Percentiles rank a stretch among this genome's conserved stretches.
Evolutionary conservation across 2,113 vertebrate species (phyloP).

Genomic region (Ageneiosus marmoratus): DNA sequence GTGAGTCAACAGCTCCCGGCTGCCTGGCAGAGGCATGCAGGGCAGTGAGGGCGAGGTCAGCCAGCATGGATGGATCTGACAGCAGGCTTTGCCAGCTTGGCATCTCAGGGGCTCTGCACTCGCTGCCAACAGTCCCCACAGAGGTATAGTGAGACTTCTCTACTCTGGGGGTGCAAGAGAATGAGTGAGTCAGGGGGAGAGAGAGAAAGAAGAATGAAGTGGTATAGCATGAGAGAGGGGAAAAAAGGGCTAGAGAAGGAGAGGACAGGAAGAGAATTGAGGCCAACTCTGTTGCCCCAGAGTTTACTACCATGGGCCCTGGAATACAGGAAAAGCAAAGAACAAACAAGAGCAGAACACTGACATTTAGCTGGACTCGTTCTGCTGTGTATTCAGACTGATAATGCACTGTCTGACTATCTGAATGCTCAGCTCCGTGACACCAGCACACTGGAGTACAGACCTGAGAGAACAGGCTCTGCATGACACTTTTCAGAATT

Average conservation of each 20-base stretch:
- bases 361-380: conserved; percentile 52
- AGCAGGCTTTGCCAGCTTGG: conserved; percentile 60
- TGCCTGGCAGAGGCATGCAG: conserved; percentile 53
- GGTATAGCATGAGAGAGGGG: conserved; percentile 25
- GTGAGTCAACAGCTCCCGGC: conserved; percentile 57
- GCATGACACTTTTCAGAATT: not conserved
- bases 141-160: conserved; percentile 49
- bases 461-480: conserved; percentile 10
- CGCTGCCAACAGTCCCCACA: conserved; percentile 54
- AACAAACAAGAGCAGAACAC: conserved; percentile 51
- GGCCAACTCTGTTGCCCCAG: conserved; percentile 52
- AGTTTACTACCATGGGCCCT: conserved; percentile 49
- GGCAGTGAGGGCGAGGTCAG: conserved; percentile 54
- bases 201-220: conserved; percentile 26
- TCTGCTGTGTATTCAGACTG: conserved; percentile 41
- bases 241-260: conserved; percentile 17
- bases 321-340: conserved; percentile 49
- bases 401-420: conserved; percentile 31
- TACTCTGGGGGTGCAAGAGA: conserved; percentile 50
- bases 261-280: conserved; percentile 39
- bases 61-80: conserved; percentile 59
- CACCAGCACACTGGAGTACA: conserved; percentile 16
- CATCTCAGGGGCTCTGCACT: conserved; percentile 56
- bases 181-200: conserved; percentile 35
- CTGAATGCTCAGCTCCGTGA: conserved; percentile 13